phyloP scores from a whole-genome alignment of 1,140 invertebrate species.

The Brachystomella parvula region DNA sequence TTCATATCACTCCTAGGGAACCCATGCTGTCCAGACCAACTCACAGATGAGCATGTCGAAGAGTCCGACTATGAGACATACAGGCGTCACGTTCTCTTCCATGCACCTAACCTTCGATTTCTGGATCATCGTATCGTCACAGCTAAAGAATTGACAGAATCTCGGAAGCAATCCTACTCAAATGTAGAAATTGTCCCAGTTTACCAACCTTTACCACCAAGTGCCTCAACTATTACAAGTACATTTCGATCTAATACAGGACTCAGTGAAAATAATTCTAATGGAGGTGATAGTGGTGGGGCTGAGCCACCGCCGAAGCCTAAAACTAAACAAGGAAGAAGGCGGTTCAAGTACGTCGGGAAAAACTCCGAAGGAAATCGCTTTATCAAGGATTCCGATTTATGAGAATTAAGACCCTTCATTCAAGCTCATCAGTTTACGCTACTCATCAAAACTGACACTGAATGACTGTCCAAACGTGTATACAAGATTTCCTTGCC shows the following conservation, averaged over 20 bases:
- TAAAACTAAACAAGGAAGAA: conserved; percentile 21
- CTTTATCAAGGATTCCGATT: conserved; percentile 33
- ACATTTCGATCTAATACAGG: neutral
- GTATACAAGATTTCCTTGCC: too few species aligned
- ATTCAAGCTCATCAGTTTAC: too few species aligned
- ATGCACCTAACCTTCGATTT: conserved; percentile 27
- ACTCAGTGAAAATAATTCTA: neutral
- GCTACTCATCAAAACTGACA: too few species aligned
- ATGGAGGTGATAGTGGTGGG: neutral
- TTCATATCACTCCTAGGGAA: conserved; percentile 32
- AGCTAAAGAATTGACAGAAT: conserved; percentile 25
- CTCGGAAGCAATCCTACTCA: conserved; percentile 17
- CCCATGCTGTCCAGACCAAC: conserved; percentile 33
- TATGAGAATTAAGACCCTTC: conserved; percentile 18
- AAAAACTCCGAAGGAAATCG: conserved; percentile 38
- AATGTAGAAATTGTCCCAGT: conserved; percentile 8
- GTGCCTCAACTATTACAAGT: neutral
- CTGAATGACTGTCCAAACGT: too few species aligned
- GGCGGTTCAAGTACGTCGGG: conserved; percentile 29
- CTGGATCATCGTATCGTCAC: conserved; percentile 31
- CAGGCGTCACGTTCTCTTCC: conserved; percentile 28
- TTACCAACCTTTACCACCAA: conserved; percentile 16
- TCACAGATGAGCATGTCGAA: conserved; percentile 16
- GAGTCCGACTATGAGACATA: conserved; percentile 32
- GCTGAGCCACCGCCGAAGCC: neutral